These are phyloP conservation scores for Whitmania pigra DNA, from an alignment of 1,140 invertebrate species.

Conservation along the genomic window DNA sequence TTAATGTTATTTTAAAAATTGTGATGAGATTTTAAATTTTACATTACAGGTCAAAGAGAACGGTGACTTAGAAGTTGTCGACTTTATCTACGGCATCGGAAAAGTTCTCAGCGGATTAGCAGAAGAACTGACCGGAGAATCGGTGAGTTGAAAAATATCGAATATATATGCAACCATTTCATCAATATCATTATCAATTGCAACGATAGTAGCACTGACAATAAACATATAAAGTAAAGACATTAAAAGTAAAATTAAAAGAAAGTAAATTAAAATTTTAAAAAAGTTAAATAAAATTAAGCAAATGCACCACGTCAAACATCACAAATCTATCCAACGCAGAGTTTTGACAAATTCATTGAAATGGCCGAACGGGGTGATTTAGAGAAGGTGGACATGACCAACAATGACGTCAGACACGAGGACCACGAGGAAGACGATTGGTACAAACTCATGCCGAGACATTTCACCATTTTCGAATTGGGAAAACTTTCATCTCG, in stretches of 20 bases:
- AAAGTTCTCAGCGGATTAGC: constrained; percentile 2
- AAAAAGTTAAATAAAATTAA: no score
- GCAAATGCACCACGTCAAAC: neutral
- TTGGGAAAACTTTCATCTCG: neutral
- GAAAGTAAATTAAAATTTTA: no score
- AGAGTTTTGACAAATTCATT: constrained; percentile 10
- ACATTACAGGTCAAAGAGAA: neutral
- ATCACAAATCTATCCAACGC: neutral
- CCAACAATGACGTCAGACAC: neutral
- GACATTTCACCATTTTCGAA: neutral
- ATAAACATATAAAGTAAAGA: no score
- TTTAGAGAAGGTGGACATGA: neutral
- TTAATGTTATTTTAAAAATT: no score
- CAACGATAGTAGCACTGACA: no score
- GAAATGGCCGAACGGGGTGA: neutral
- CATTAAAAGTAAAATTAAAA: no score
- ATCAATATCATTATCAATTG: no score
- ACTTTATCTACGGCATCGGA: neutral
- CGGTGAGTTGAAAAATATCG: neutral
- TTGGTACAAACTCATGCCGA: neutral
- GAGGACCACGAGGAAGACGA: neutral
- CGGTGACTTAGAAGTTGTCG: neutral
- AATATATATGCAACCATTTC: no score
- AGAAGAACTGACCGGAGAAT: neutral
- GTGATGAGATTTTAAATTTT: neutral